Base-by-base conservation (phyloP, 2,888 invertebrate genomes). In the Apeira syringaria region DNA sequence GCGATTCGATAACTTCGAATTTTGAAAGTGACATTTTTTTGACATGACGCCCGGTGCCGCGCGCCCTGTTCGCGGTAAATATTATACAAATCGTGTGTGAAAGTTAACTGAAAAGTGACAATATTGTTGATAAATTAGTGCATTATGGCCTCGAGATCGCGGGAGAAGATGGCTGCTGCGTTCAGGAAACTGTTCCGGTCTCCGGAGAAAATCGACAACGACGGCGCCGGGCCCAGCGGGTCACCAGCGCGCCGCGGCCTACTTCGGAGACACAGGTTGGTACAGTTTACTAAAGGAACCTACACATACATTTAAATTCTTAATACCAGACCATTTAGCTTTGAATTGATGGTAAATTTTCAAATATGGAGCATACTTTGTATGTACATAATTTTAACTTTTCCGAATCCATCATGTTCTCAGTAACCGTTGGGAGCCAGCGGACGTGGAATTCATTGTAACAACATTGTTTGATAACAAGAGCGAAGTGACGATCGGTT, bases 131-230 rank as follows among this genome's bases (percentile, higher is more conserved):
- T 59, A 54, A 64, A 59, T 64, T 58, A 70, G 79, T 78, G 75
- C 61, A 88, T 80, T 64, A 95, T 95, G 95, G 92, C 94, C 66
- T 94, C 94, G 56, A 92, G 95, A 57, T 94, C 95, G 18, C 94
- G 95, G 80, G 95, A 96, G 72, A 95, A 95, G 89, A 94, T 96
- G 50, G 93, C 95, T 15, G 94, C 95, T 13, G 95, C 95, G 34
- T 94, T 96, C 80, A 92, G 94, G 59, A 95, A 94, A 83, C 88
- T 96, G 57, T 95, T 96, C 77, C 93, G 94, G 56, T 93, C 94
- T 30, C 91, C 94, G 9, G 93, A 93, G 68, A 95, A 94, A 73
- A 91, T 93, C 41, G 94, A 93, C 57, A 93, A 92, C 50, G 93
- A 92, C 44, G 91, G 87, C 12, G 91, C 91, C 11, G 91, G 92